Conservation (phyloP, 92 coral and sea anemone species). For the Epizoanthus rinbou region DNA sequence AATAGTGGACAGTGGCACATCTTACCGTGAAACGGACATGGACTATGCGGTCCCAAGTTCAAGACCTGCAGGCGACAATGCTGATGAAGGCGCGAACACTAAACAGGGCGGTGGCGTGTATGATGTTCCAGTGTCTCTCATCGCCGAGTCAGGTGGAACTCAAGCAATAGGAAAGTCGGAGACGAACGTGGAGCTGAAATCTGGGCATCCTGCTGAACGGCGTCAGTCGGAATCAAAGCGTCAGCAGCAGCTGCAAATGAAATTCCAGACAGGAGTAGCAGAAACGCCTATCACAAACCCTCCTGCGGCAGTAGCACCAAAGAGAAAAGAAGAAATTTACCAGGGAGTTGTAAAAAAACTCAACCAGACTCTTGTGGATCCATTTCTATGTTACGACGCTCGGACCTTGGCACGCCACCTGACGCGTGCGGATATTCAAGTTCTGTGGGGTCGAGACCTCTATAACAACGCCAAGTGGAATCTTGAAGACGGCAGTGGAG, state of each 20-base stretch:
- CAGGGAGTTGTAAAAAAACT: slow-evolving; percentile 80
- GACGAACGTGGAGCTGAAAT: too few species aligned
- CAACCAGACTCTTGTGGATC: slow-evolving; percentile 66
- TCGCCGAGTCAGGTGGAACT: slow-evolving; percentile 7
- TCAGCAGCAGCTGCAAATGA: background rate
- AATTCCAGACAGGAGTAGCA: background rate
- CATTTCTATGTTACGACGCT: slow-evolving; percentile 72
- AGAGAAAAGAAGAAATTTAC: slow-evolving; percentile 60
- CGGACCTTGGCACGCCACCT: slow-evolving; percentile 89
- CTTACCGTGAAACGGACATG: slow-evolving; percentile 32
- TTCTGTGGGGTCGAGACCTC: slow-evolving; percentile 74
- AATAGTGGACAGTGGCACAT: slow-evolving; percentile 8
- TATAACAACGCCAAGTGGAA: slow-evolving; percentile 55
- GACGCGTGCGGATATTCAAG: slow-evolving; percentile 83
- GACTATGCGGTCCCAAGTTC: slow-evolving; percentile 64
- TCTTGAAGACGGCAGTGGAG: slow-evolving; percentile 76
- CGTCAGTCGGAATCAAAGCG: background rate
- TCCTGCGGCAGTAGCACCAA: slow-evolving; percentile 9
- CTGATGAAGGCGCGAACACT: slow-evolving; percentile 22
- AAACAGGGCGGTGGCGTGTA: slow-evolving; percentile 11
- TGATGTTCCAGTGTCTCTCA: slow-evolving; percentile 46
- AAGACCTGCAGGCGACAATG: slow-evolving; percentile 33
- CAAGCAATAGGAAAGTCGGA: background rate
- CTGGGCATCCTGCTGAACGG: too few species aligned
- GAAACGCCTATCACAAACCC: slow-evolving; percentile 9